Evolutionary conservation across 1,140 invertebrate genomes (phyloP).

Genomic region (Achatina immaculata): DNA sequence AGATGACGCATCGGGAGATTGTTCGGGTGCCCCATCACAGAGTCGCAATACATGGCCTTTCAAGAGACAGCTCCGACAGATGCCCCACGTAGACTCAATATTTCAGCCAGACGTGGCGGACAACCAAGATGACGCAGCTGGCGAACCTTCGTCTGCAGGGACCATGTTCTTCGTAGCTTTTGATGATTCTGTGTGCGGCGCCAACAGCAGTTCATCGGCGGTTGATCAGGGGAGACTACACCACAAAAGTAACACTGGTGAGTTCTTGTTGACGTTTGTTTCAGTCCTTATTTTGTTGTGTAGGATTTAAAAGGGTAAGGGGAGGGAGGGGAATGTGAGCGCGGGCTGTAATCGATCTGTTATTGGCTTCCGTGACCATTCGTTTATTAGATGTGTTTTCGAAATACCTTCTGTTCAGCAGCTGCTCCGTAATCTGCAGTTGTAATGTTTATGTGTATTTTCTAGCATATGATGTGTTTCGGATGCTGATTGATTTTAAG

Average conservation of each 20-base stretch:
- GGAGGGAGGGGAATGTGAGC: too few relatives aligned
- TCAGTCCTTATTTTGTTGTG: too few relatives aligned
- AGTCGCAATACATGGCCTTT: constrained; percentile 53
- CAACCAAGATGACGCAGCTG: neutral
- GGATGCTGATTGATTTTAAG: too few relatives aligned
- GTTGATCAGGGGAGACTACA: constrained; percentile 18
- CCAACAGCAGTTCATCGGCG: neutral
- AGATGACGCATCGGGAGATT: neutral
- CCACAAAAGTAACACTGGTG: constrained; percentile 33
- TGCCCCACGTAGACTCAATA: constrained; percentile 32
- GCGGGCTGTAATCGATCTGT: too few relatives aligned
- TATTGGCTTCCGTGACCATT: too few relatives aligned
- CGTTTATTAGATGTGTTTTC: too few relatives aligned
- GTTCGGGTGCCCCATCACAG: neutral
- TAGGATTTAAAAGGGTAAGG: too few relatives aligned
- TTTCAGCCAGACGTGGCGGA: constrained; percentile 10
- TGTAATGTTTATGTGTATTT: too few relatives aligned
- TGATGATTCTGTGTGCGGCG: constrained; percentile 33
- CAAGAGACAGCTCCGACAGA: constrained; percentile 38
- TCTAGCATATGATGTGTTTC: too few relatives aligned
- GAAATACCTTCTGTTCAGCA: too few relatives aligned
- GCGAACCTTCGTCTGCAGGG: neutral
- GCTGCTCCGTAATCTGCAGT: too few relatives aligned
- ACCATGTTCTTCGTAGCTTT: constrained; percentile 40
- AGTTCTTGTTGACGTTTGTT: too few relatives aligned